phyloP scores from a whole-genome alignment of 2,888 invertebrate species.

The Cyaniris semiargus region DNA sequence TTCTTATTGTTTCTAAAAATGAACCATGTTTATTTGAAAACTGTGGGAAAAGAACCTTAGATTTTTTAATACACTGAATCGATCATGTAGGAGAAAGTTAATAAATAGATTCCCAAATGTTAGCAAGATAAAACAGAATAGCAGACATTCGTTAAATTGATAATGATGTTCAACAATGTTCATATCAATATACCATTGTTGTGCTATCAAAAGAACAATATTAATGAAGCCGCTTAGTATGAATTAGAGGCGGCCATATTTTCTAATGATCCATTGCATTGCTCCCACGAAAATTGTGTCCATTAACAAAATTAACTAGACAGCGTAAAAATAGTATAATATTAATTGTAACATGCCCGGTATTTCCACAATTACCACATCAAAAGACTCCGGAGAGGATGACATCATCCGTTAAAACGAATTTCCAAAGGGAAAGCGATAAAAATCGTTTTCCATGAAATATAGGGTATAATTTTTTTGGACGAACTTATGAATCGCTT shows the following conservation, averaged over 20 bases:
- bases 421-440: slow-evolving; percentile 31
- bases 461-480: slow-evolving; percentile 22
- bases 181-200: slow-evolving; percentile 15
- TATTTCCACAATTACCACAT: slow-evolving; percentile 22
- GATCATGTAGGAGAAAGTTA: neutral
- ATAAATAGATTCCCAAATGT: neutral
- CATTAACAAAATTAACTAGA: slow-evolving; percentile 33
- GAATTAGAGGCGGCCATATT: slow-evolving; percentile 26
- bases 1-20: neutral
- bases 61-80: too few relatives aligned
- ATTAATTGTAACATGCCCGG: slow-evolving; percentile 33
- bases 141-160: neutral
- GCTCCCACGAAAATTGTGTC: slow-evolving; percentile 29
- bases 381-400: slow-evolving; percentile 31
- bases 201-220: slow-evolving; percentile 11
- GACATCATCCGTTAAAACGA: slow-evolving; percentile 33
- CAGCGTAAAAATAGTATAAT: slow-evolving; percentile 37
- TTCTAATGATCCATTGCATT: slow-evolving; percentile 4
- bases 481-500: neutral
- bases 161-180: slow-evolving; percentile 13
- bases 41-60: too few relatives aligned
- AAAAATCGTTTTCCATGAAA: slow-evolving; percentile 9
- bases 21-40: too few relatives aligned
- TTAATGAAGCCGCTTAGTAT: slow-evolving; percentile 9
- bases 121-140: neutral